These are phyloP conservation scores for Zaprionus africanus DNA, from an alignment of 1,140 invertebrate genomes.

Conservation along the genomic window DNA sequence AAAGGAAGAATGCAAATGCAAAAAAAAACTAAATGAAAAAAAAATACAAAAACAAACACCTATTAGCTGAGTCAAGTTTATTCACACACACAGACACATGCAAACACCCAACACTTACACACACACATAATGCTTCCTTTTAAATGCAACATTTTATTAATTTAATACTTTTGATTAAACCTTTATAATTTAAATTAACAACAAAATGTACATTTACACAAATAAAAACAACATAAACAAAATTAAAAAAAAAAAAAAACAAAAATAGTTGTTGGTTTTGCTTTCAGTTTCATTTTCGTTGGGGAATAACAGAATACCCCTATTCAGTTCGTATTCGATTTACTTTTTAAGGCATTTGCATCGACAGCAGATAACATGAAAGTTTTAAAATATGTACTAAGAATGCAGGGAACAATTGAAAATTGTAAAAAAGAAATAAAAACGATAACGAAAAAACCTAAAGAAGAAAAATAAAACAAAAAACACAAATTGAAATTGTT, in stretches of 20 bases:
- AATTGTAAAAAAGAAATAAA: slow-evolving; percentile 70
- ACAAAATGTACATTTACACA: slow-evolving; percentile 69
- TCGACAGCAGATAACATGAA: slow-evolving; percentile 39
- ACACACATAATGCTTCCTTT: slow-evolving; percentile 81
- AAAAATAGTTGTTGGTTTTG: slow-evolving; percentile 51
- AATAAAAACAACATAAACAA: slow-evolving; percentile 65
- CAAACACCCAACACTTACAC: slow-evolving; percentile 46
- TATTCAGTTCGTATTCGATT: slow-evolving; percentile 16
- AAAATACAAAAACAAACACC: slow-evolving; percentile 31
- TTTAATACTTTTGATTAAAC: slow-evolving; percentile 73
- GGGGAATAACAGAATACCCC: not conserved
- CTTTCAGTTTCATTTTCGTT: slow-evolving; percentile 13
- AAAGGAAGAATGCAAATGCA: slow-evolving; percentile 15
- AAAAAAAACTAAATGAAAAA: slow-evolving; percentile 16
- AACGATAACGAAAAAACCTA: slow-evolving; percentile 22
- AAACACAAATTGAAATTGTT: slow-evolving; percentile 44
- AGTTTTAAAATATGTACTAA: slow-evolving; percentile 66
- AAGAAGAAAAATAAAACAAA: slow-evolving; percentile 6
- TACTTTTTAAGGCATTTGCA: slow-evolving; percentile 34
- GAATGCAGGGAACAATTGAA: slow-evolving; percentile 82
- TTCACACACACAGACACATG: slow-evolving; percentile 31
- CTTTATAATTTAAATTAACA: slow-evolving; percentile 66
- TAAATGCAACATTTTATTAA: slow-evolving; percentile 80
- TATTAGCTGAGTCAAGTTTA: slow-evolving; percentile 71
- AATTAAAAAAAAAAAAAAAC: slow-evolving; percentile 53